Evolutionary conservation across 2,113 vertebrate genomes (phyloP).

Genomic region (Alectura lathami): DNA sequence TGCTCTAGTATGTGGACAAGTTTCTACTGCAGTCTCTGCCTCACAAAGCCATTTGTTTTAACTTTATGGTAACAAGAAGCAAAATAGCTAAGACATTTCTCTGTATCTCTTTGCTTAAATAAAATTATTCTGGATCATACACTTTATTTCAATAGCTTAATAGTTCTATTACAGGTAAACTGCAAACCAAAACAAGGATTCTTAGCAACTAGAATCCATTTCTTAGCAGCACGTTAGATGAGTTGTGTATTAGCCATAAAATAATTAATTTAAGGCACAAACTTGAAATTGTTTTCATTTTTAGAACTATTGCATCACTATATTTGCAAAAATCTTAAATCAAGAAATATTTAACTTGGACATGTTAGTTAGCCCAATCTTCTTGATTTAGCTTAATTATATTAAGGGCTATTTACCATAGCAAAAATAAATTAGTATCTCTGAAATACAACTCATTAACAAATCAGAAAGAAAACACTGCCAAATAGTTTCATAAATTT

Average conservation of each 20-base stretch:
- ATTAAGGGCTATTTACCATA: background rate
- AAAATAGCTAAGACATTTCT: background rate
- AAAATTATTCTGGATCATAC: background rate
- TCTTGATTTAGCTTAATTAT: background rate
- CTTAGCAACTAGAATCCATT: background rate
- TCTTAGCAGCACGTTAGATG: background rate
- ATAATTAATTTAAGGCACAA: background rate
- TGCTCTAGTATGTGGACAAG: background rate
- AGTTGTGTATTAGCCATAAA: background rate
- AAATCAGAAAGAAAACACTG: too few relatives aligned
- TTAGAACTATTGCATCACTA: background rate
- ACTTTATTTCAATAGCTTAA: background rate
- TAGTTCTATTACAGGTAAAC: background rate
- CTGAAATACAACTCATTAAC: background rate
- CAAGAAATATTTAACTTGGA: background rate
- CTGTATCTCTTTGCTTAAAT: background rate
- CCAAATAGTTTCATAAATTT: too few relatives aligned
- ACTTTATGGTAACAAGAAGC: background rate
- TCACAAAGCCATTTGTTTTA: background rate
- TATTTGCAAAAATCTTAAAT: too few relatives aligned
- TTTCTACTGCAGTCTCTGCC: background rate
- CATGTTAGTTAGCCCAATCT: background rate
- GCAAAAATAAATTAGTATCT: background rate
- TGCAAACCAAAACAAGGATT: background rate
- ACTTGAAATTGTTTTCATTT: background rate